Evolutionary conservation across 2,797 vertebrate species (phyloP), one percentile per base, ranked within the genome.

Genomic region (Squalus acanthias): DNA sequence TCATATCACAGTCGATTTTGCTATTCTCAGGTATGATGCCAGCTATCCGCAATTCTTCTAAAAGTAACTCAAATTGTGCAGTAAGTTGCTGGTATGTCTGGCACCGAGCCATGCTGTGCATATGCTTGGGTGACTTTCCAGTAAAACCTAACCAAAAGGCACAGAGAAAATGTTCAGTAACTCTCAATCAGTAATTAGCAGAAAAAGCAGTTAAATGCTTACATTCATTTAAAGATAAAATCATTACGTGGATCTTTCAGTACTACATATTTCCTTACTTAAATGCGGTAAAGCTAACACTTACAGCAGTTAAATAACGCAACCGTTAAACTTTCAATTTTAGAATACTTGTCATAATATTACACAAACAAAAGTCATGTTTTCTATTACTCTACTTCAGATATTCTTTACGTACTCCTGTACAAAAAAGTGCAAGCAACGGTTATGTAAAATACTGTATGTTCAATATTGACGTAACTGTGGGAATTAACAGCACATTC

Each of bases 81-180:
- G 96, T 96, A 96, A 97, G 93, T 95, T 97, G 96, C 79, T 96
- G 95, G 70, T 96, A 57, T 65, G 91, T 96, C 94, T 96, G 50
- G 7, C 60, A n/a, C 85, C 96, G 88, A 96, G 96, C 96, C 57
- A 97, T 85, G 65, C 96, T 89, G 17, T 96, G 79, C 85, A 97
- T 96, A 96, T 97, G 97, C 96, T 96, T 97, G 57, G 96, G 94
- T 63, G 89, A 76, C 96, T 96, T 96, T 12, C 96, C 93, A 65
- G 96, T 96, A 96, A 97, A 97, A 96, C 70, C 91, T 96, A 96
- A 95, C 24, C 17, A 96, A 97, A 79, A 50, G 8, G 24, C 20
- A 88, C 15, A 70, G 22, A 22, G 39, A 13, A 5, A 63, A 88
- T 12, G 1, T 46, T 57, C 33, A 82, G 24, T 50, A 67, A 69